Conservation (phyloP, 2,888 invertebrate species). For the Sinhomidia bicolor region DNA sequence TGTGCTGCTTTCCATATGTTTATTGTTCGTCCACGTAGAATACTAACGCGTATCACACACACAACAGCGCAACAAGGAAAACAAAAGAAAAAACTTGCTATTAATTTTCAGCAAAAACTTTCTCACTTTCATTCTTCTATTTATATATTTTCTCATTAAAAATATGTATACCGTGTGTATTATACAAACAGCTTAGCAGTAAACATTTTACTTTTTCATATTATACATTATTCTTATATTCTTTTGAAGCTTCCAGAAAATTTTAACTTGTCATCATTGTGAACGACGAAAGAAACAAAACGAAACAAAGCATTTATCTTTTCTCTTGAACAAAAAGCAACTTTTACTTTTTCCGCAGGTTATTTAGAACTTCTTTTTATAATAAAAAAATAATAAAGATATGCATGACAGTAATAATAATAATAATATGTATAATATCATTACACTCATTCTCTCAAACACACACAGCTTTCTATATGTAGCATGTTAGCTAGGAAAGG, state of each 20-base stretch:
- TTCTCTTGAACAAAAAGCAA: slow-evolving; percentile 14
- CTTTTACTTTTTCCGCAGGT: slow-evolving; percentile 38
- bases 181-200: background rate
- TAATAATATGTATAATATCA: background rate
- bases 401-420: background rate
- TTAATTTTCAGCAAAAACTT: background rate
- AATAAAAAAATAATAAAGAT: slow-evolving; percentile 17
- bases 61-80: background rate
- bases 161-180: background rate
- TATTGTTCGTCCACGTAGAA: background rate
- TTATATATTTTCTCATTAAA: background rate
- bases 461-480: background rate
- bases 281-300: background rate
- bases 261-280: slow-evolving; percentile 39
- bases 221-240: background rate
- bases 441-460: background rate
- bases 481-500: background rate
- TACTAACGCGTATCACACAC: background rate
- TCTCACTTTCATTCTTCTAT: background rate
- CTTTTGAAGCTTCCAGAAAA: slow-evolving; percentile 4
- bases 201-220: background rate
- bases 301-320: slow-evolving; percentile 25
- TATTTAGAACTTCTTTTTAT: slow-evolving; percentile 38
- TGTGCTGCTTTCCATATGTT: background rate
- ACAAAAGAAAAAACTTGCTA: background rate